Percentiles rank a stretch among this genome's conserved stretches.
Evolutionary conservation across 2,888 invertebrate genomes (phyloP).

Genomic region (Hylaea fasciaria): DNA sequence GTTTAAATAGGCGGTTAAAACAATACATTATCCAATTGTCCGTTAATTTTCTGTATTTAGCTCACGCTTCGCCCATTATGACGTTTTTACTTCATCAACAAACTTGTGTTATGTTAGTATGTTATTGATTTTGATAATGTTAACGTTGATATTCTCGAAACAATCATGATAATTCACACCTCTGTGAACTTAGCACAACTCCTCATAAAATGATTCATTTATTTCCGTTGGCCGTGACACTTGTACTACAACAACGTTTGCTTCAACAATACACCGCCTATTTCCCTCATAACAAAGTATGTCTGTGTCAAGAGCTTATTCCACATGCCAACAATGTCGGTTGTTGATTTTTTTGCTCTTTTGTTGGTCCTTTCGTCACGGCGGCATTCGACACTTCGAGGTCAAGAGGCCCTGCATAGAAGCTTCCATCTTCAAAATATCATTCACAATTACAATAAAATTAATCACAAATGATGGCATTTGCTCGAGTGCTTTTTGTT

Average conservation of each 20-base stretch:
- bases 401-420: constrained; percentile 60
- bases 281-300: constrained; percentile 48
- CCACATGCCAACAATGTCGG: constrained; percentile 50
- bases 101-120: neutral
- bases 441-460: constrained; percentile 40
- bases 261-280: constrained; percentile 49
- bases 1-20: constrained; percentile 17
- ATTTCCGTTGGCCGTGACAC: constrained; percentile 52
- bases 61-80: constrained; percentile 19
- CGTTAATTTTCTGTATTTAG: constrained; percentile 22
- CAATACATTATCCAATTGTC: constrained; percentile 32
- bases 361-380: constrained; percentile 65
- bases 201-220: constrained; percentile 34
- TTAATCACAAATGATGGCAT: constrained; percentile 39
- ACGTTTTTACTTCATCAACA: constrained; percentile 14
- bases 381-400: constrained; percentile 59
- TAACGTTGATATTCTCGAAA: no score
- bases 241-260: constrained; percentile 46
- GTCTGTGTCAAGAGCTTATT: constrained; percentile 50
- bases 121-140: no score
- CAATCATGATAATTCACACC: no score
- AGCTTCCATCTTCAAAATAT: constrained; percentile 49
- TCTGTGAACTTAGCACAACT: constrained; percentile 9
- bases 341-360: constrained; percentile 54
- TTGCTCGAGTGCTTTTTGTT: constrained; percentile 35